These are phyloP conservation scores for Pseudorasbora parva DNA, from an alignment of 2,113 vertebrate species.

Conservation along the genomic window DNA sequence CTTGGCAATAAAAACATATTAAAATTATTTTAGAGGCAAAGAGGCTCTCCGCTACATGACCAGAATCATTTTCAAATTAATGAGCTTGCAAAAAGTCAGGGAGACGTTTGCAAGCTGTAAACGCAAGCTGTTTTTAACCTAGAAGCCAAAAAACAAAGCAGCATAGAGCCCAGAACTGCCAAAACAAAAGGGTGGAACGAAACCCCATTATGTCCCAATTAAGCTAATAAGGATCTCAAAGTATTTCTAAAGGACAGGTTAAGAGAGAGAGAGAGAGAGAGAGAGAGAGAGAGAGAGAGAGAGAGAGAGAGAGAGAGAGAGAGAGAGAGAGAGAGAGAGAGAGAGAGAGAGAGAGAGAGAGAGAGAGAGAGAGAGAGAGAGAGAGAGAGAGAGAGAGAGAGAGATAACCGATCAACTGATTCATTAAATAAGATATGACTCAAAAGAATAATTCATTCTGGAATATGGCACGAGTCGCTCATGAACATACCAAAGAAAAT, in stretches of 20 bases:
- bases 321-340: too few species aligned
- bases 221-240: constrained; percentile 17
- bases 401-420: neutral
- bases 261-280: neutral
- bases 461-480: neutral
- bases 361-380: too few species aligned
- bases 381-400: neutral
- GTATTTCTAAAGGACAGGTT: neutral
- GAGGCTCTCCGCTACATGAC: constrained; percentile 23
- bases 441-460: neutral
- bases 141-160: constrained; percentile 21
- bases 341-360: too few species aligned
- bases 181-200: neutral
- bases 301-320: too few species aligned
- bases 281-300: neutral
- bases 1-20: constrained; percentile 36
- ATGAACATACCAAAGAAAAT: neutral
- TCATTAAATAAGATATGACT: neutral
- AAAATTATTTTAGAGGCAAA: constrained; percentile 36
- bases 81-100: constrained; percentile 42
- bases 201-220: constrained; percentile 14
- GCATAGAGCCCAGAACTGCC: constrained; percentile 20
- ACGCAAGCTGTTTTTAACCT: constrained; percentile 11
- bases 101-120: constrained; percentile 14
- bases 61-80: constrained; percentile 33